Evolutionary conservation across 2,797 vertebrate genomes (phyloP), one percentile per base, ranked within the genome.

Genomic region (Eulemur coronatus): DNA sequence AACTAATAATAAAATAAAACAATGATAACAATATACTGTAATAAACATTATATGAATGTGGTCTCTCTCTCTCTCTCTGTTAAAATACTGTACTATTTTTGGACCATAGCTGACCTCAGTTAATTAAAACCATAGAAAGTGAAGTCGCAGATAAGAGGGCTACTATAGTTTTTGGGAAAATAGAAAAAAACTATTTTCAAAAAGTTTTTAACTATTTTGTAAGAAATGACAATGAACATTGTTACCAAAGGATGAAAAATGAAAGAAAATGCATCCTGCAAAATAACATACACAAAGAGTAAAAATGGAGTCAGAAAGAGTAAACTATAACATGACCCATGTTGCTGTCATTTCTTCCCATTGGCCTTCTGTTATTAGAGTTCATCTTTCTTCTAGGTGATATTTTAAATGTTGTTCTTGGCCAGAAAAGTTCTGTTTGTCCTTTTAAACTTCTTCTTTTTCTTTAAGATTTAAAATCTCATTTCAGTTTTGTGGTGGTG

Each of bases 381-480:
- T 73, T 57, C 8, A 5, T 65, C 35, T 57, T 82, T 70, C 46
- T n/a, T 52, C 46, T 63, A 59, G 72, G 48, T 80, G 22, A 9
- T 35, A 69, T 70, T 80, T 73, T 76, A 92, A 89, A 81, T 70
- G 75, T 20, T 94, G 84, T 87, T 89, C 63, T 81, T n/a, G 24
- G 59, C 57, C 59, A 85, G 48, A 79, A 93, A 91, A 17, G 55
- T 89, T 85, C 75, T 79, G 4, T n/a, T 67, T 80, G 76, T 75
- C 76, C 41, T 85, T 91, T 72, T 90, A 41, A 75, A 55, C 65
- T 70, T 70, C 28, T 38, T 80, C 28, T 38, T 88, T 86, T 94
- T 61, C 72, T 91, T 89, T 18, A 67, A 55, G 35, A 48, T 96
- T 90, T 92, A 89, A 94, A 95, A 41, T 65, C 69, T 67, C 63